Conservation (phyloP, 2,888 invertebrate genomes). For the Nasonovia ribisnigri region DNA sequence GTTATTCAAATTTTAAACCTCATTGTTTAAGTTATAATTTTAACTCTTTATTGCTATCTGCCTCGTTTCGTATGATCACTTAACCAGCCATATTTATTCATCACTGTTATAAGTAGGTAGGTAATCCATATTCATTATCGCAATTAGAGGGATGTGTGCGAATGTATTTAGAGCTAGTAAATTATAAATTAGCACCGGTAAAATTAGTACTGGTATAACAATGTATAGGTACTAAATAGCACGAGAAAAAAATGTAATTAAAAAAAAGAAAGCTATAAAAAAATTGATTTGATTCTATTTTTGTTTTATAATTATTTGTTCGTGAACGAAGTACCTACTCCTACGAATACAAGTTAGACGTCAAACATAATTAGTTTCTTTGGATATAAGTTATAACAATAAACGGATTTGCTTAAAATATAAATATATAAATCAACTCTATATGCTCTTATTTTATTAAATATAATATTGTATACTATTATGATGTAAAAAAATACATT, state of each 20-base stretch:
- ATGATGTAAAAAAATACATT: neutral
- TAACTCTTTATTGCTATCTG: neutral
- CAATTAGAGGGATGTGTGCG: neutral
- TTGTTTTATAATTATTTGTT: neutral
- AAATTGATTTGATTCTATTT: neutral
- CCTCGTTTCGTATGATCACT: neutral
- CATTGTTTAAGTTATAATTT: neutral
- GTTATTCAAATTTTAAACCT: neutral
- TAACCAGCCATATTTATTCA: neutral
- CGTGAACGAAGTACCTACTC: neutral
- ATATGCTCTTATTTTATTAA: neutral
- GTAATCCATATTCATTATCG: neutral
- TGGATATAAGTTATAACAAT: neutral
- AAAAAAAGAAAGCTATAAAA: neutral
- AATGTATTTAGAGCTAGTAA: neutral
- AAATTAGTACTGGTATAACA: neutral
- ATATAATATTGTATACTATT: neutral
- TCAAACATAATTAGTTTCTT: neutral
- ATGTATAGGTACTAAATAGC: neutral
- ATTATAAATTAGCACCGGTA: neutral
- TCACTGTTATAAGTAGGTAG: neutral
- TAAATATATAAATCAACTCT: neutral
- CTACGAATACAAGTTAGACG: neutral
- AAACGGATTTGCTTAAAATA: neutral
- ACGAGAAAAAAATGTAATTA: neutral